Evolutionary conservation across 2,113 vertebrate species (phyloP), one percentile per base, ranked within the genome.

Genomic region (Leptodactylus fuscus): DNA sequence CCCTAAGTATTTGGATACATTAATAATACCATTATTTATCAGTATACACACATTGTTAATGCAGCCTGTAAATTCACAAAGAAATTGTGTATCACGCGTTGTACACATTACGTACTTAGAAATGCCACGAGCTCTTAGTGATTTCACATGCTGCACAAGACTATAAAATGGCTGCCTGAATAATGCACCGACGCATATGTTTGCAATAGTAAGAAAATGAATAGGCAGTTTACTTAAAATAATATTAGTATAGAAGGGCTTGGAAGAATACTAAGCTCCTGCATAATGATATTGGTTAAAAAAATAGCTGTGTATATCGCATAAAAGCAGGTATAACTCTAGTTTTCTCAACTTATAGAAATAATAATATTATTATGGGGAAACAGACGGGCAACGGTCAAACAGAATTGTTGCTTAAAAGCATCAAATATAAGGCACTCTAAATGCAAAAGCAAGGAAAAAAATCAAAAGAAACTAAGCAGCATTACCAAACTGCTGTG

Each of bases 351-450:
- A 90, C 91, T 84, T 48, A 77, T 93, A 93, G 92, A 93, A 89
- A 95, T 92, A 15, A 95, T 92, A 15, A 93, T 88, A 91, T 92
- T 91, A 91, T 94, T 88, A 91, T 88, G 89, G 88, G 95, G 92
- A 94, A 88, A 94, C 88, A 94, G 93, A 94, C 91, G 91, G 92
- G 95, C 87, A 90, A 94, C 94, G 92, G 87, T 87, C 90, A 97
- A 97, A 95, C 91, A 95, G 97, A 96, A 94, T 44, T 96, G 95
- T 95, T 87, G 94, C 55, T 77, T 58, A 36, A 97, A 93, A 98
- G 96, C 96, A 97, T 97, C 97, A 97, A 94, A 97, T 99, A 98
- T 99, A 99, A 99, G 98, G 98, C 98, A 99, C 98, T 99, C 96
- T 99, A 99, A 97, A 99, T 98, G 97, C 94, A 95, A 96, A 98